These are phyloP conservation scores for Prinia subflava DNA, from an alignment of 2,113 vertebrate species.

Conservation along the genomic window DNA sequence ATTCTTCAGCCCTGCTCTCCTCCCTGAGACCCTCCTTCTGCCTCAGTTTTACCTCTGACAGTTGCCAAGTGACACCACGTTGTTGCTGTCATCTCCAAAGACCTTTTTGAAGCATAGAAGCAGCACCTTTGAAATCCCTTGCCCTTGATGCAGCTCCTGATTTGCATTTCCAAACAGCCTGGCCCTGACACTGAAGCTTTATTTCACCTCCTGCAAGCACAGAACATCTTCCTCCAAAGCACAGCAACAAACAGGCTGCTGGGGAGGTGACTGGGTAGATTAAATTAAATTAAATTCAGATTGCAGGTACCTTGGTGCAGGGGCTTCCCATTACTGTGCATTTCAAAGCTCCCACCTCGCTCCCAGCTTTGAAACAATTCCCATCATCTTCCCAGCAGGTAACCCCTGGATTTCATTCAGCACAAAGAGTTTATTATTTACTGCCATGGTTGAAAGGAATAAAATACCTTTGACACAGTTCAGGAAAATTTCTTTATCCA, in stretches of 20 bases:
- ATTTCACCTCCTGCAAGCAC: background rate
- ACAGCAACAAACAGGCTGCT: background rate
- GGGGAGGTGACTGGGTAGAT: background rate
- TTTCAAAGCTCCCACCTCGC: background rate
- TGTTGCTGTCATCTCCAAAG: background rate
- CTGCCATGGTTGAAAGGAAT: background rate
- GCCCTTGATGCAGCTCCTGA: background rate
- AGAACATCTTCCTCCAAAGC: background rate
- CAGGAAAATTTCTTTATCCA: background rate
- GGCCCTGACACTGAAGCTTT: background rate
- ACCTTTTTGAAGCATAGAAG: background rate
- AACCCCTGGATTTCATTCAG: background rate
- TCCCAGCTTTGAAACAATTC: background rate
- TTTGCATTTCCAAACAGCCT: background rate
- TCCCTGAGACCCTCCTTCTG: background rate
- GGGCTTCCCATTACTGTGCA: background rate
- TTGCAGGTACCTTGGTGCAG: background rate
- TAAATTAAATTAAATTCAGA: background rate
- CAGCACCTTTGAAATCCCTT: background rate
- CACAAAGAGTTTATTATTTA: background rate
- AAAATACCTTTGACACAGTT: background rate
- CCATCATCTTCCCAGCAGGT: slow-evolving; percentile 24
- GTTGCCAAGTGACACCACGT: background rate
- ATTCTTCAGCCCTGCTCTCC: background rate
- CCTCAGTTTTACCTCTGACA: background rate